Evolutionary conservation across 2,113 vertebrate genomes (phyloP).

Genomic region (Gadus macrocephalus): DNA sequence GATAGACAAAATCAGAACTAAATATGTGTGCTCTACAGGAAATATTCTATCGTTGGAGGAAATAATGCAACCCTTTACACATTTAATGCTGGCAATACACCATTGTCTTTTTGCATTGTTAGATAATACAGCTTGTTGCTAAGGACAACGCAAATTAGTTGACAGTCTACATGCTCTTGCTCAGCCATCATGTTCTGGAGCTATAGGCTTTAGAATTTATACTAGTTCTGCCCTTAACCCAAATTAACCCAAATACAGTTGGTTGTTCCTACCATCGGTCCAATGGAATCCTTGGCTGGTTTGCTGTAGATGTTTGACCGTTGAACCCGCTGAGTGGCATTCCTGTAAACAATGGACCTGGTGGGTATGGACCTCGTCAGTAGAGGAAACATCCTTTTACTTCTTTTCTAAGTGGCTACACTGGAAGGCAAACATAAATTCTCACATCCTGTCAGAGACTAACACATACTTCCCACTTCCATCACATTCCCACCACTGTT

Average conservation of each 20-base stretch:
- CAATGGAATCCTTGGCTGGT: constrained; percentile 68
- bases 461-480: constrained; percentile 33
- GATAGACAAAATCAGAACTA: no score
- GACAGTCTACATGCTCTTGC: neutral
- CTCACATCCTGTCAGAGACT: constrained; percentile 51
- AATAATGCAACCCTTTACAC: no score
- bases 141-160: neutral
- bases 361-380: constrained; percentile 30
- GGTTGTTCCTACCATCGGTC: constrained; percentile 67
- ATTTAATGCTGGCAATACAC: no score
- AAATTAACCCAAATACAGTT: neutral
- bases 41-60: no score
- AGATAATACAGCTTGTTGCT: no score
- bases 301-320: constrained; percentile 64
- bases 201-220: no score
- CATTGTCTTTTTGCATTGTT: no score
- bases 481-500: constrained; percentile 46
- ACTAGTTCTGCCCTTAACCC: no score
- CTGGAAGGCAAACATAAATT: constrained; percentile 28
- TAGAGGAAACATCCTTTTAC: constrained; percentile 51
- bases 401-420: constrained; percentile 2
- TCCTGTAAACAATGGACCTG: constrained; percentile 8
- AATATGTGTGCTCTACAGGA: no score
- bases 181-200: neutral
- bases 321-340: constrained; percentile 34